Conservation (phyloP, 2,888 invertebrate genomes). For the Aleiodes leptofemur region DNA sequence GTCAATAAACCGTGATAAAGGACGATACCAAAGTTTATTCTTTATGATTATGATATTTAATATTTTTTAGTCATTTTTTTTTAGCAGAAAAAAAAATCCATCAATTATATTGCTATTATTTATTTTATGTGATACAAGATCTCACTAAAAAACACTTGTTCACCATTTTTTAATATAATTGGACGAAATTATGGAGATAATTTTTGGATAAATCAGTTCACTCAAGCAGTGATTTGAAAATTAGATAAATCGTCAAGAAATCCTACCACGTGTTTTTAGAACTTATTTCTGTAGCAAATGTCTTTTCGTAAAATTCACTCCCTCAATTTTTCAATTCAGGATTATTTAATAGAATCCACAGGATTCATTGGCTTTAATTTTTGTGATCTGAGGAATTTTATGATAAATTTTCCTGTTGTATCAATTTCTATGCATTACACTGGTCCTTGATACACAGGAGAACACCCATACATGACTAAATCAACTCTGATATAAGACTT, state of each 20-base stretch:
- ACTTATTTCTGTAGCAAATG: not conserved
- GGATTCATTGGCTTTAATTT: too few species aligned
- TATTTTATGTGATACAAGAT: too few species aligned
- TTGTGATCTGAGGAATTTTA: not conserved
- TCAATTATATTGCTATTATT: too few species aligned
- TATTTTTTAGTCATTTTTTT: not conserved
- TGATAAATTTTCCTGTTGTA: not conserved
- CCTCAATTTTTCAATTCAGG: too few species aligned
- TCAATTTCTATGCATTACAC: not conserved
- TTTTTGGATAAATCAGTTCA: too few species aligned
- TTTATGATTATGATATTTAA: not conserved
- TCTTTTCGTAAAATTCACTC: not conserved
- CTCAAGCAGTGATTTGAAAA: too few species aligned
- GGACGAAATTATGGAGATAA: too few species aligned
- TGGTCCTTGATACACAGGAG: not conserved
- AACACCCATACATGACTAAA: slow-evolving; percentile 2
- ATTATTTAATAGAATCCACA: too few species aligned
- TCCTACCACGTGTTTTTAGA: not conserved
- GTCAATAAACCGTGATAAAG: slow-evolving; percentile 28
- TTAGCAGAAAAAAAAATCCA: too few species aligned
- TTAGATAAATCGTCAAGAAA: too few species aligned
- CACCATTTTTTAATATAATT: not conserved
- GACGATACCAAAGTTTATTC: slow-evolving; percentile 15
- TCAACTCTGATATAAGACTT: slow-evolving; percentile 28
- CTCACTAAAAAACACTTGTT: not conserved